phyloP scores from a whole-genome alignment of 2,113 vertebrate species.

The Glaucomys volans region DNA sequence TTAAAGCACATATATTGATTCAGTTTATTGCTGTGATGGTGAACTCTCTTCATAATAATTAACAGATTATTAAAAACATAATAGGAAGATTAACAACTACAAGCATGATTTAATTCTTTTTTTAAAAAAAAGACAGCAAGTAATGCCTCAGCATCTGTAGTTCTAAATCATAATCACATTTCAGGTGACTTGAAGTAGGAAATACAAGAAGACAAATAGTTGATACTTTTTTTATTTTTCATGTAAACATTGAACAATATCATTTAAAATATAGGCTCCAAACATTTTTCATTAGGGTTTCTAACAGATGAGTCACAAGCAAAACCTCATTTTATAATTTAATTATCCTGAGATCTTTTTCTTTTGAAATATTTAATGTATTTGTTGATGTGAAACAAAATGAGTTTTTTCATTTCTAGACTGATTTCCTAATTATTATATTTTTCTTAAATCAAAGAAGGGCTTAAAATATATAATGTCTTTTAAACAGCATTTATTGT shows the following conservation, averaged over 20 bases:
- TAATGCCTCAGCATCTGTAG: neutral
- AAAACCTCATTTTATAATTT: conserved; percentile 52
- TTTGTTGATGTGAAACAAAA: neutral
- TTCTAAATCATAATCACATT: conserved; percentile 72
- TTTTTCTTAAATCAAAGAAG: conserved; percentile 51
- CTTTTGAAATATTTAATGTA: conserved; percentile 37
- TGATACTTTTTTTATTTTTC: conserved; percentile 35
- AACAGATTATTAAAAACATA: conserved; percentile 6
- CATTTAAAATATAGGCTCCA: conserved; percentile 43
- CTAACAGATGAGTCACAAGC: conserved; percentile 39
- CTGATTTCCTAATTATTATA: conserved; percentile 59
- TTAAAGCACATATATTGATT: conserved; percentile 38
- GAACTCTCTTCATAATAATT: neutral
- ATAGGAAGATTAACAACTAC: conserved; percentile 19
- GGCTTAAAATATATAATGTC: conserved; percentile 44
- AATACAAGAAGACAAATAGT: conserved; percentile 60
- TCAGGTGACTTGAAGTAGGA: conserved; percentile 70
- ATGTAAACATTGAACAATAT: conserved; percentile 24
- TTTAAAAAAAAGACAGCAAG: conserved; percentile 38
- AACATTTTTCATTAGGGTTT: conserved; percentile 61
- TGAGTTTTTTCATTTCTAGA: conserved; percentile 6
- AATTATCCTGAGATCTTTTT: conserved; percentile 14
- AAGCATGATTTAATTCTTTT: conserved; percentile 36
- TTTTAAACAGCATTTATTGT: neutral
- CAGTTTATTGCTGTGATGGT: conserved; percentile 5